Evolutionary conservation across 1,140 invertebrate species (phyloP), one percentile per base, ranked within the genome.

Genomic region (Aphaenogaster floridana): DNA sequence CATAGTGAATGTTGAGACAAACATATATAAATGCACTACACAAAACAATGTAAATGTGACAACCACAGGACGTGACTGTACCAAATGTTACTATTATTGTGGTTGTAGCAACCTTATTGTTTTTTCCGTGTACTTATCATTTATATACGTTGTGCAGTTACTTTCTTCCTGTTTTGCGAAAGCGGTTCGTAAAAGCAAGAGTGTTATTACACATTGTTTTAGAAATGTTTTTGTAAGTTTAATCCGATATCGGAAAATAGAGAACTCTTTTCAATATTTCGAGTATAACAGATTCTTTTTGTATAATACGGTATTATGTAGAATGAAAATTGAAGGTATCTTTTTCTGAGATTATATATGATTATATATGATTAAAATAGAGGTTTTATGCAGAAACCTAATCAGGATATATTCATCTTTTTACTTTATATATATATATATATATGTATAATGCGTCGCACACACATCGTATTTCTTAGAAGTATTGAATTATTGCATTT

Each of bases 151-250:
- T 15, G 13, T 42, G 15, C 8, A 66, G 17, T 64, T 36, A 9
- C 13, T 5, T 64, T 64, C 6, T 15, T 21, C 6, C 11, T 68
- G 21, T 13, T 45, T n/a, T 45, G n/a, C n/a, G 17, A n/a, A n/a
- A 66, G 36, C 9, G 11, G 11, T 45, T 21, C 45, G n/a, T n/a
- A 42, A 1, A 42, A 66, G 6, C n/a, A 45, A 6, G 5, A 45
- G 5, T 76, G 8, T 21, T 54, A 15, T 57, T 57, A n/a, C 34
- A 9, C 0, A 57, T 15, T 57, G 13, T 39, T 36, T 42, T 57
- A 76, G 7, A 76, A 76, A 76, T 39, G 15, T 76, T 54, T 52
- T 17, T 74, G 28, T 36, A 74, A n/a, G 2, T 13, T 74, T 3
- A 72, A 52, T 54, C 2, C n/a, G 0, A 0, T n/a, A 34, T 54